phyloP scores from a whole-genome alignment of 2,113 vertebrate species.

The Burhinus bistriatus region DNA sequence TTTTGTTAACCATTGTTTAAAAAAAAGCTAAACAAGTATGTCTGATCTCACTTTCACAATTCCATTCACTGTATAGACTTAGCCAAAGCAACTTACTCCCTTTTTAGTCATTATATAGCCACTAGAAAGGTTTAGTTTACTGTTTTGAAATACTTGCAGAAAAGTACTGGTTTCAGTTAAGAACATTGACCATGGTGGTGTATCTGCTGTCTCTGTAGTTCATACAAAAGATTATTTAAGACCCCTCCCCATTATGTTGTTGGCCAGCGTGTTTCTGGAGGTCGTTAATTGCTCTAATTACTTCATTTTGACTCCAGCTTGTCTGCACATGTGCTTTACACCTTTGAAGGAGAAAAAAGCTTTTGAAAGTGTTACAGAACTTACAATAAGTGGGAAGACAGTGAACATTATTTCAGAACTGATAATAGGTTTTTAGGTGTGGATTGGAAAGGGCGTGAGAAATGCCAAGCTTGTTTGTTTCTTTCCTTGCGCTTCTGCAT shows the following conservation, averaged over 20 bases:
- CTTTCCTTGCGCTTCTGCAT: neutral
- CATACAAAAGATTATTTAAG: neutral
- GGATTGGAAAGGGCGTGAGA: neutral
- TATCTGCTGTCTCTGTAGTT: neutral
- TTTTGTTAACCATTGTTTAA: neutral
- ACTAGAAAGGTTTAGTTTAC: neutral
- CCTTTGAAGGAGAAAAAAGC: neutral
- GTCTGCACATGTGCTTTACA: neutral
- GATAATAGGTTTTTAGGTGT: neutral
- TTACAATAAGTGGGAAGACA: neutral
- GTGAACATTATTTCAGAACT: neutral
- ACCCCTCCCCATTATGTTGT: neutral
- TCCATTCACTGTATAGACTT: neutral
- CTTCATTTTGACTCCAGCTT: neutral
- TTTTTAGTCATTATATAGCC: neutral
- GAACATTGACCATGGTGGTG: accelerated
- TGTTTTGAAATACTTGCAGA: neutral
- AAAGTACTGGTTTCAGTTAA: neutral
- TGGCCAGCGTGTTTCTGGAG: neutral
- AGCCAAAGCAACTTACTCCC: neutral
- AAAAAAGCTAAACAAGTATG: neutral
- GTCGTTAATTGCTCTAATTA: neutral
- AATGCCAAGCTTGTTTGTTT: neutral
- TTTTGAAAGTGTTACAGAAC: neutral
- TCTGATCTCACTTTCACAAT: neutral